A percentile compares a stretch with the other conserved stretches of the same genome.
phyloP scores from a whole-genome alignment of 92 coral and sea anemone genomes.

The Meandrina meandrites region DNA sequence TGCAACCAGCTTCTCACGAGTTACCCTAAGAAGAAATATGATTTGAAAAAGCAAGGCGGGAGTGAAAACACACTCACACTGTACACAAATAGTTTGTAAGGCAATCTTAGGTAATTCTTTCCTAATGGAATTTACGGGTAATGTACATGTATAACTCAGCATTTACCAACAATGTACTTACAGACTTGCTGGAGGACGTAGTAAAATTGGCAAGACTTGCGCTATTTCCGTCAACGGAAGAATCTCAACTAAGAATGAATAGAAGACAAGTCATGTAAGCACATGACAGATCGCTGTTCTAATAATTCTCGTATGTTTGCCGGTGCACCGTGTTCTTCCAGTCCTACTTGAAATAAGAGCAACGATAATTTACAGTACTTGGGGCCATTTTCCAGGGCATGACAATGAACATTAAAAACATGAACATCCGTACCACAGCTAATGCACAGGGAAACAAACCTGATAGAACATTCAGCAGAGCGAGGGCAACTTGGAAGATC shows the following conservation, averaged over 20 bases:
- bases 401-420: too few species aligned
- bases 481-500: constrained; percentile 84
- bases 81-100: not conserved
- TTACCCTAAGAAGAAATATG: constrained; percentile 54
- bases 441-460: constrained; percentile 45
- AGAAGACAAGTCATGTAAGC: not conserved
- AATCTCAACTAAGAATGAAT: constrained; percentile 57
- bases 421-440: not conserved
- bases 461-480: constrained; percentile 69
- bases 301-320: not conserved
- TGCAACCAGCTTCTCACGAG: constrained; percentile 60
- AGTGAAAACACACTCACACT: not conserved
- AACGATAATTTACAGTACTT: too few species aligned
- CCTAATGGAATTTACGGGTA: not conserved
- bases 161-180: constrained; percentile 36
- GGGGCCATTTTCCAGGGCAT: too few species aligned
- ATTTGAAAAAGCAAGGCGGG: too few species aligned
- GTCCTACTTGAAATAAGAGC: too few species aligned
- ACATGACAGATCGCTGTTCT: not conserved
- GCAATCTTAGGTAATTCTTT: not conserved
- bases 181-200: constrained; percentile 84
- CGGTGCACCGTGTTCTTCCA: too few species aligned
- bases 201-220: constrained; percentile 76
- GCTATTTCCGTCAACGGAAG: constrained; percentile 70
- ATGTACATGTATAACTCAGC: not conserved